phyloP scores from a whole-genome alignment of 2,113 vertebrate species.

The Ardeotis arabs region DNA sequence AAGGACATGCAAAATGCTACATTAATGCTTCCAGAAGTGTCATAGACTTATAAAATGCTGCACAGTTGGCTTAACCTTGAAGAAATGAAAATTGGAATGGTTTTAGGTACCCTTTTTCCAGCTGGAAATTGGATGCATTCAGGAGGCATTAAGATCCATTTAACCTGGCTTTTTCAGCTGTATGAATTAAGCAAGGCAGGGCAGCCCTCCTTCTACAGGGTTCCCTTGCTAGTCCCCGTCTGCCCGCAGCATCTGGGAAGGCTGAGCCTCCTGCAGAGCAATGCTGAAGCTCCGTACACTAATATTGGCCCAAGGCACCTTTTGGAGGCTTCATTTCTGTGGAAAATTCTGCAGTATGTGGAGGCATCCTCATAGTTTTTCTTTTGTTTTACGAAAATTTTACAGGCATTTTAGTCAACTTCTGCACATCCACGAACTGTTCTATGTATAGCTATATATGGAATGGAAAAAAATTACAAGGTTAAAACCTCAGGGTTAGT shows the following conservation, averaged over 20 bases:
- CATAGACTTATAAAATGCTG: background rate
- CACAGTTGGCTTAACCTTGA: background rate
- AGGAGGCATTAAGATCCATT: background rate
- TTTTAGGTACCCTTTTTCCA: background rate
- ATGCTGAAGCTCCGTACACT: background rate
- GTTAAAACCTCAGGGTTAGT: constrained; percentile 13
- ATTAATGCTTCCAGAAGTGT: background rate
- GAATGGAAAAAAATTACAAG: constrained; percentile 1
- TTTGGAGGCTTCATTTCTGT: background rate
- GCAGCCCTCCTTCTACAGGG: background rate
- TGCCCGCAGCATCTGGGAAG: background rate
- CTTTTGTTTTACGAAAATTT: background rate
- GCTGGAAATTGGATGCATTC: background rate
- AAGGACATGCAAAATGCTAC: background rate
- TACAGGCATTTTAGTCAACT: background rate
- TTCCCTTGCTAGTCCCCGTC: background rate
- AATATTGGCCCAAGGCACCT: background rate
- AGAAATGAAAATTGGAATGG: background rate
- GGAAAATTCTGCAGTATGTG: background rate
- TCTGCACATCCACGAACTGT: background rate
- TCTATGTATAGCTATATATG: background rate
- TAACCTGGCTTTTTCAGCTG: background rate
- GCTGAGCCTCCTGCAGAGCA: background rate
- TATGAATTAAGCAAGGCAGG: background rate
- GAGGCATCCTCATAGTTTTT: background rate